Evolutionary conservation across 2,113 vertebrate species (phyloP).

Genomic region (Potamarius usumacintae): DNA sequence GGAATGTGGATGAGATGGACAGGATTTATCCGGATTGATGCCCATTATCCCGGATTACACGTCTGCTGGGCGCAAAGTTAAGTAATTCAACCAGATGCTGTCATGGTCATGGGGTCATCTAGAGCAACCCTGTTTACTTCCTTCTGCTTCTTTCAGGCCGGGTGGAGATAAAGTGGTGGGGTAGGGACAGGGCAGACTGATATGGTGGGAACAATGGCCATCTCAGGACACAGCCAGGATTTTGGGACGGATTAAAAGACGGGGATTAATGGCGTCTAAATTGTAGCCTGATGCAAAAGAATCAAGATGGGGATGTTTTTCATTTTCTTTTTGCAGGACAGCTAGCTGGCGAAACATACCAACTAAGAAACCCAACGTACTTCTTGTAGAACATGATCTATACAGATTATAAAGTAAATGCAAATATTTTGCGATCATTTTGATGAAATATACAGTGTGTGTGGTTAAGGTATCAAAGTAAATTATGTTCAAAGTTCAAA

Average conservation of each 20-base stretch:
- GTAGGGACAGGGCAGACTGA: slow-evolving; percentile 13
- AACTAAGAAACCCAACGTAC: background rate
- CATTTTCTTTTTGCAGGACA: background rate
- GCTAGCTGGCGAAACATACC: background rate
- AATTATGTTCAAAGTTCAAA: background rate
- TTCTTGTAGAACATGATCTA: background rate
- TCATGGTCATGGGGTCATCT: slow-evolving; percentile 71
- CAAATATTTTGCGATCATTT: background rate
- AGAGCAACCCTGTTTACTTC: slow-evolving; percentile 30
- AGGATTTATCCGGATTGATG: slow-evolving; percentile 78
- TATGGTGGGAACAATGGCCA: slow-evolving; percentile 14
- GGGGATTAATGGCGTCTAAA: slow-evolving; percentile 75
- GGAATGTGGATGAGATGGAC: slow-evolving; percentile 70
- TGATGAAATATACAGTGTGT: background rate
- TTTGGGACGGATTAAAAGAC: slow-evolving; percentile 67
- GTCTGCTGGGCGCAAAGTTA: slow-evolving; percentile 73
- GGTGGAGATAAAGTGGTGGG: slow-evolving; percentile 8
- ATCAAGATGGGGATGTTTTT: slow-evolving; percentile 58
- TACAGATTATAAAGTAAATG: background rate
- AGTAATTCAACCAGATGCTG: slow-evolving; percentile 81
- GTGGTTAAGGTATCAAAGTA: background rate
- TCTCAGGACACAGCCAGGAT: slow-evolving; percentile 37
- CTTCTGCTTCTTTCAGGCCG: background rate
- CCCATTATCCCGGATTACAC: slow-evolving; percentile 80
- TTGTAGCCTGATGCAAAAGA: slow-evolving; percentile 69